These are phyloP conservation scores for Hedya salicella DNA, from an alignment of 2,888 invertebrate species.

Conservation along the genomic window DNA sequence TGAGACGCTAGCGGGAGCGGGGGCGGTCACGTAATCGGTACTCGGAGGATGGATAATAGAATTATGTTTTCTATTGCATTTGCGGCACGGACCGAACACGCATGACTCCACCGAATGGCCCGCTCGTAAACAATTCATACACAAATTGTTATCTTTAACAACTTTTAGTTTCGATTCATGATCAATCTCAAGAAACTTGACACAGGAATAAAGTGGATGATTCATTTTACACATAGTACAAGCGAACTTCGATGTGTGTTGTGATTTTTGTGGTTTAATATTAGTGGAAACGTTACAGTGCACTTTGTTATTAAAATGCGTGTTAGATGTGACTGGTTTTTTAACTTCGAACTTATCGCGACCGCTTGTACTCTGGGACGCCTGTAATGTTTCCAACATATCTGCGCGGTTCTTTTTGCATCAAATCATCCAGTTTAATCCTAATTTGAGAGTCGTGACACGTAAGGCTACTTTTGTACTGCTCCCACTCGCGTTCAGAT, in stretches of 20 bases:
- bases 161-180: slow-evolving; percentile 22
- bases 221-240: slow-evolving; percentile 34
- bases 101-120: slow-evolving; percentile 19
- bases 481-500: slow-evolving; percentile 34
- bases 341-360: background rate
- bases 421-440: background rate
- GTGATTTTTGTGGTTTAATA: slow-evolving; percentile 8
- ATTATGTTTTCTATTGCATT: slow-evolving; percentile 44
- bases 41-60: slow-evolving; percentile 27
- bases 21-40: background rate
- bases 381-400: slow-evolving; percentile 11
- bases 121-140: slow-evolving; percentile 34
- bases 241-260: background rate
- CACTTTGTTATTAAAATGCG: background rate
- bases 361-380: background rate
- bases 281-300: slow-evolving; percentile 5
- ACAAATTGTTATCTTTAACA: slow-evolving; percentile 24
- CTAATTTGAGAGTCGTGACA: background rate
- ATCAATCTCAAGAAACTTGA: slow-evolving; percentile 11
- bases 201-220: slow-evolving; percentile 35
- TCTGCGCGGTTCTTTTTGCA: slow-evolving; percentile 6
- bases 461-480: slow-evolving; percentile 11
- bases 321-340: slow-evolving; percentile 1
- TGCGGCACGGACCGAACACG: slow-evolving; percentile 41
- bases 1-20: background rate